Percentiles rank a stretch among this genome's conserved stretches.
These are phyloP conservation scores for Baronia brevicornis DNA, from an alignment of 2,888 invertebrate genomes.

Conservation along the genomic window DNA sequence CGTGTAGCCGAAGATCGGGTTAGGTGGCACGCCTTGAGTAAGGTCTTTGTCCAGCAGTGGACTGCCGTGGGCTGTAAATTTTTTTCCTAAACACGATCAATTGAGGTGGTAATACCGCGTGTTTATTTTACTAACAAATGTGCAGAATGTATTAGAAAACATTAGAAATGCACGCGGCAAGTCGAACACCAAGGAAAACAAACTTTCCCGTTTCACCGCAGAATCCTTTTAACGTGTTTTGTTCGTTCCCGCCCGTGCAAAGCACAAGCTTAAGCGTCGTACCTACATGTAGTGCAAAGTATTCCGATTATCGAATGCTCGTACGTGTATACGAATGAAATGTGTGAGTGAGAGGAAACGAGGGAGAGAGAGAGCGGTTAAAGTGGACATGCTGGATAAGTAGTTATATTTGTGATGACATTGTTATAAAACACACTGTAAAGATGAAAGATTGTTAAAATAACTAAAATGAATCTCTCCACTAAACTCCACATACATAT, in stretches of 20 bases:
- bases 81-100: conserved; percentile 2
- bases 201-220: conserved; percentile 51
- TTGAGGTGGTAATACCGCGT: conserved; percentile 5
- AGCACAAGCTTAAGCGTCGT: conserved; percentile 18
- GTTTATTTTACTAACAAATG: conserved; percentile 20
- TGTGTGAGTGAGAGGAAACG: too few species aligned
- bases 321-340: too few species aligned
- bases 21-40: not conserved
- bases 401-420: too few species aligned
- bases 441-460: too few species aligned
- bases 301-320: too few species aligned
- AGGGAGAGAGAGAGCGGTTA: too few species aligned
- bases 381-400: too few species aligned
- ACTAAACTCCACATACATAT: too few species aligned
- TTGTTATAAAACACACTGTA: too few species aligned
- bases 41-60: not conserved
- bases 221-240: conserved; percentile 45
- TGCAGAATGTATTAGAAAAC: conserved; percentile 25
- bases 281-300: not conserved
- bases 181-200: conserved; percentile 33
- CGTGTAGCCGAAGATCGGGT: too few species aligned
- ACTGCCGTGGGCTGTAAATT: not conserved
- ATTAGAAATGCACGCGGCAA: conserved; percentile 38
- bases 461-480: too few species aligned
- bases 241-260: conserved; percentile 8